Conservation (phyloP, 2,888 invertebrate species). For the Trissolcus japonicus region DNA sequence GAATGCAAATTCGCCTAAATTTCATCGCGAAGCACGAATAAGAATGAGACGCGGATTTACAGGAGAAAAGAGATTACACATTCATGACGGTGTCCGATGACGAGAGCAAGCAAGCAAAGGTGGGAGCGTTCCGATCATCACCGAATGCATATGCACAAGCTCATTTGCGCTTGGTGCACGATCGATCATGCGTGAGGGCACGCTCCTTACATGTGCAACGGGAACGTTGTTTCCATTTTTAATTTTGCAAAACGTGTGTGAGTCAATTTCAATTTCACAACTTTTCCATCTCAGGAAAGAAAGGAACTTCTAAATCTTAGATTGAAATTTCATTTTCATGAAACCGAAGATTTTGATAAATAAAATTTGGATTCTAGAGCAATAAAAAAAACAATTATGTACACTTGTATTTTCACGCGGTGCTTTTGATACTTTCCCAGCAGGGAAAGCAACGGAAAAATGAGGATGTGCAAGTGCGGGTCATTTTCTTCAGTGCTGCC, state of each 20-base stretch:
- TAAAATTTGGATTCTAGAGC: not conserved
- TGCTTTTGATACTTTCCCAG: slow-evolving; percentile 47
- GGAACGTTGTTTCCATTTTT: slow-evolving; percentile 52
- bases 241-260: slow-evolving; percentile 11
- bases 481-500: slow-evolving; percentile 48
- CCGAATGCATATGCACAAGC: slow-evolving; percentile 59
- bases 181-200: slow-evolving; percentile 66
- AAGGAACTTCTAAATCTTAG: not conserved
- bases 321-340: not conserved
- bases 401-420: slow-evolving; percentile 2
- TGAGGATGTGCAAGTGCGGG: slow-evolving; percentile 32
- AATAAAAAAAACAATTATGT: not conserved
- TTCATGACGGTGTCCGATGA: slow-evolving; percentile 67
- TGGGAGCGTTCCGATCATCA: slow-evolving; percentile 57
- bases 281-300: not conserved
- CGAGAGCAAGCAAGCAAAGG: slow-evolving; percentile 38
- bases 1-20: slow-evolving; percentile 72
- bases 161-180: slow-evolving; percentile 59
- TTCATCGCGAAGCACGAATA: slow-evolving; percentile 65
- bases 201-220: slow-evolving; percentile 49
- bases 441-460: slow-evolving; percentile 56
- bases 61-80: slow-evolving; percentile 64
- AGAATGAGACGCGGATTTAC: slow-evolving; percentile 63
- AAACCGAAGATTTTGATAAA: not conserved
- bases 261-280: too few relatives aligned